A percentile compares a stretch with the other conserved stretches of the same genome.
Evolutionary conservation across 2,113 vertebrate genomes (phyloP).

Genomic region (Phylloscopus whistleri): DNA sequence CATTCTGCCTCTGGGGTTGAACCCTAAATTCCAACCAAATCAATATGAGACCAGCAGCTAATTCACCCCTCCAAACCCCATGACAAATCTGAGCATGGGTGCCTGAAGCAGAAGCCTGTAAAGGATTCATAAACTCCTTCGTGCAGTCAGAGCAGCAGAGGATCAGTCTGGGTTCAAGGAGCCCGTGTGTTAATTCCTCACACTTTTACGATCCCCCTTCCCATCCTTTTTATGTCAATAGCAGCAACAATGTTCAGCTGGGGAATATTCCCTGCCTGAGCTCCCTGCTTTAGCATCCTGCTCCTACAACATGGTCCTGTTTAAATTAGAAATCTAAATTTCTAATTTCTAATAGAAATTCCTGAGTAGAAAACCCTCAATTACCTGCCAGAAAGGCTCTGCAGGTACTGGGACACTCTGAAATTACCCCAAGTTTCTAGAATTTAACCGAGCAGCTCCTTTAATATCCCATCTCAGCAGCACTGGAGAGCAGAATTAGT

Average conservation of each 20-base stretch:
- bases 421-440: background rate
- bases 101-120: background rate
- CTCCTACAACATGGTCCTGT: background rate
- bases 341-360: background rate
- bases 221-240: background rate
- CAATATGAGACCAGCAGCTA: background rate
- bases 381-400: background rate
- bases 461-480: background rate
- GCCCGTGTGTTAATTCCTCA: background rate
- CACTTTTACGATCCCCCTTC: background rate
- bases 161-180: background rate
- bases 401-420: background rate
- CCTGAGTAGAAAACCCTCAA: background rate
- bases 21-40: background rate
- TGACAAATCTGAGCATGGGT: background rate
- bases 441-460: background rate
- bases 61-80: background rate
- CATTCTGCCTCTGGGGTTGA: background rate
- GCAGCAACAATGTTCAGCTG: background rate
- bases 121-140: background rate
- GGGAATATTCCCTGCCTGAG: background rate
- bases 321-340: background rate
- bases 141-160: background rate
- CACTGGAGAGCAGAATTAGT: background rate
- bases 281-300: background rate